Conservation (phyloP, 2,888 invertebrate species). For the Melinaea marsaeus region DNA sequence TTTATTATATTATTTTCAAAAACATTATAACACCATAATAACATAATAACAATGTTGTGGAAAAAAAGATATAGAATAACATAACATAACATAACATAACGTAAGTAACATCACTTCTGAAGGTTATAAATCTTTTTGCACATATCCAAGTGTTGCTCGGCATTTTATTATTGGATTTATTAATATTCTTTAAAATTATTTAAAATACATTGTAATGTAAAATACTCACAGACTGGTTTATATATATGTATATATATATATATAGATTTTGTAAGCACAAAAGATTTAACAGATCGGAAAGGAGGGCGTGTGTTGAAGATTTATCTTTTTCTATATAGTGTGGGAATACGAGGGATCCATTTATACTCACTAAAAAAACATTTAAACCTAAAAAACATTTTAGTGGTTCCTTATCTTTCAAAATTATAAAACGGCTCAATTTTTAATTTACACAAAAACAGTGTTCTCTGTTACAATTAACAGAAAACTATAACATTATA, state of each 20-base stretch:
- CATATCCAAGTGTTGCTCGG: conserved; percentile 51
- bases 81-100: conserved; percentile 38
- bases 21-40: conserved; percentile 68
- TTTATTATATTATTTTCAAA: conserved; percentile 74
- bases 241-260: conserved; percentile 30
- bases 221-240: conserved; percentile 33
- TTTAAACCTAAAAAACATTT: conserved; percentile 35
- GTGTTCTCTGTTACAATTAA: no score
- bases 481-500: no score
- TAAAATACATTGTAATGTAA: conserved; percentile 53
- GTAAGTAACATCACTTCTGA: conserved; percentile 58
- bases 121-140: conserved; percentile 71
- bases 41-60: conserved; percentile 67
- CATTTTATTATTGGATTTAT: conserved; percentile 59
- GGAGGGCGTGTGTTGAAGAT: conserved; percentile 62
- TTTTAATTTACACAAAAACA: no score
- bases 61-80: conserved; percentile 64
- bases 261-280: conserved; percentile 33
- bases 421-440: no score
- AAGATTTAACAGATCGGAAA: conserved; percentile 54
- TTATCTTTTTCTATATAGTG: conserved; percentile 69
- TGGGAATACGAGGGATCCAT: conserved; percentile 53
- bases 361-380: conserved; percentile 30
- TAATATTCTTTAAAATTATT: conserved; percentile 51
- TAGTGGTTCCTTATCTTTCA: no score